Conservation (phyloP, 2,888 invertebrate genomes). For the Ectemnius continuus region DNA sequence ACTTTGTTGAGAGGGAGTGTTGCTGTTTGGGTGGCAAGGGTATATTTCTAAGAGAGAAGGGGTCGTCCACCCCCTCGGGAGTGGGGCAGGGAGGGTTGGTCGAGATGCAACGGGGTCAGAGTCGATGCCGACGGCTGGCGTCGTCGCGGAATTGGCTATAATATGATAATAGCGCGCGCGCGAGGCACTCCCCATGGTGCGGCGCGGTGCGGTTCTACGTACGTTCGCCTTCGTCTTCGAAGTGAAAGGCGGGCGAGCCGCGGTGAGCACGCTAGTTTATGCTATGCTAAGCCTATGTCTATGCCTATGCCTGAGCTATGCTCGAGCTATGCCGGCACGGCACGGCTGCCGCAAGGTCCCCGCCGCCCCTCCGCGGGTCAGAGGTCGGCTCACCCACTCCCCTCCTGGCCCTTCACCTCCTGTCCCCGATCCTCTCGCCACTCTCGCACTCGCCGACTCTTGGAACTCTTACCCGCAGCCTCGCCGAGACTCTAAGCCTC, state of each 20-base stretch:
- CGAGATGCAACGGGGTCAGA: conserved; percentile 28
- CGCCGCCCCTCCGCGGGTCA: conserved; percentile 73
- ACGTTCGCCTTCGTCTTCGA: conserved; percentile 65
- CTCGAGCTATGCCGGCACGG: conserved; percentile 61
- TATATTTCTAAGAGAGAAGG: background rate
- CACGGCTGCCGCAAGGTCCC: conserved; percentile 69
- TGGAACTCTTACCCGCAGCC: conserved; percentile 48
- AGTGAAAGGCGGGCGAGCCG: conserved; percentile 76
- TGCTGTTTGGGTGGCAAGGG: background rate
- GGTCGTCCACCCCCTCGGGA: background rate
- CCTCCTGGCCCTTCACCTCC: conserved; percentile 64
- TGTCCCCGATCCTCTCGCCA: conserved; percentile 53
- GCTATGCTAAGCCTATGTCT: conserved; percentile 53
- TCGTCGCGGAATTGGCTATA: conserved; percentile 65
- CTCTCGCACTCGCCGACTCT: conserved; percentile 12
- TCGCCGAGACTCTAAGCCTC: conserved; percentile 50
- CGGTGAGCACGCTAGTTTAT: conserved; percentile 56
- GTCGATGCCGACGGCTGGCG: conserved; percentile 44
- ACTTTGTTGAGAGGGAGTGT: background rate
- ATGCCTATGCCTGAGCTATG: conserved; percentile 48
- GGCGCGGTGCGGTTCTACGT: conserved; percentile 68
- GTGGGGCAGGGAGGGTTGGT: conserved; percentile 1
- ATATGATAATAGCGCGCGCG: conserved; percentile 71
- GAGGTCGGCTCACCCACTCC: conserved; percentile 76
- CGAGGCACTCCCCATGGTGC: conserved; percentile 68